Evolutionary conservation across 2,797 vertebrate species (phyloP), one percentile per base, ranked within the genome.

Genomic region (Notolabrus celidotus): DNA sequence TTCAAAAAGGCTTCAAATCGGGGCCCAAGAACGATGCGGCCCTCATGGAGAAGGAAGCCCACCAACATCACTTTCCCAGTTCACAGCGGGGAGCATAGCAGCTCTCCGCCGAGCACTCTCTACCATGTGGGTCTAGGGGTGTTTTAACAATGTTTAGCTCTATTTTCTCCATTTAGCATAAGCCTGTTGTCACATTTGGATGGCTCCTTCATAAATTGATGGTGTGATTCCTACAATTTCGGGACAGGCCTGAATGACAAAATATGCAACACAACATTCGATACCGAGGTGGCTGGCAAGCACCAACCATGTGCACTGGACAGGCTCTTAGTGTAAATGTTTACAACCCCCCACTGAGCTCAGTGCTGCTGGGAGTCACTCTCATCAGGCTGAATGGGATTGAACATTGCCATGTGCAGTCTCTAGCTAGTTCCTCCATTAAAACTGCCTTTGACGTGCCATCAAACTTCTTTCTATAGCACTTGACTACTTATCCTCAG

Each of bases 101-200:
- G 94, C 93, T 94, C 93, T 88, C 86, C 72, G 92, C 89, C 77
- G 90, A 92, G 92, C 91, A 86, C 92, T 92, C 93, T 86, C 91
- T 92, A 94, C 93, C 94, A 95, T 95, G 94, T 95, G 94, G 93
- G 93, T 93, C 94, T 94, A 93, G 93, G 94, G 94, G 94, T 94
- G 93, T 95, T 95, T 95, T 92, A 92, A 94, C 94, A 95, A 95
- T 95, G 94, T 95, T 95, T 95, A 94, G 92, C 93, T 94, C 92
- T 94, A 94, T 95, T 94, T 95, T 93, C 94, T 92, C 92, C 92
- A 79, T 93, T 93, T 93, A 95, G 91, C 94, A 95, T 95, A 95
- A 93, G 94, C 94, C 93, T 91, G 92, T 94, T 95, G 94, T 95
- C 94, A 95, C 94, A 95, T 95, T 95, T 95, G 94, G 94, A 95